Conservation (phyloP, 1,140 invertebrate species). For the Lerema accius region DNA sequence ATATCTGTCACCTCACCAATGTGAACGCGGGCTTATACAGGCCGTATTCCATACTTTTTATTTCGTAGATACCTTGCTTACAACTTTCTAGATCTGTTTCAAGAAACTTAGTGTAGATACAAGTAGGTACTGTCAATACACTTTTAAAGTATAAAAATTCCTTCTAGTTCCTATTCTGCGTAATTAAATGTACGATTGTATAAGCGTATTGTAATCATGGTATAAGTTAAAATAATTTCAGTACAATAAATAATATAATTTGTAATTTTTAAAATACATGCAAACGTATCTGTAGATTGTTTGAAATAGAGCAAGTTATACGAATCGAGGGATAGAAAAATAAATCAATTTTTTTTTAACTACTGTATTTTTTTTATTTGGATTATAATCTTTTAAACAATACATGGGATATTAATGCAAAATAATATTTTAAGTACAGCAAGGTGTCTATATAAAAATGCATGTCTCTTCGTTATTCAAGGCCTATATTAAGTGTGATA, state of each 20-base stretch:
- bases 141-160: constrained; percentile 26
- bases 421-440: constrained; percentile 29
- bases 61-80: constrained; percentile 27
- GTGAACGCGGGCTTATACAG: too few species aligned
- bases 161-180: constrained; percentile 32
- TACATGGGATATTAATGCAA: neutral
- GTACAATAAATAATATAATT: neutral
- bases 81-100: neutral
- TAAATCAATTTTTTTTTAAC: too few species aligned
- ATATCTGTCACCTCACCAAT: too few species aligned
- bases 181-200: constrained; percentile 19
- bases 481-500: constrained; percentile 56
- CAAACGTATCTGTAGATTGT: neutral
- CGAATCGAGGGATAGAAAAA: too few species aligned
- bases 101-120: constrained; percentile 14
- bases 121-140: neutral
- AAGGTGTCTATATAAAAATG: constrained; percentile 44
- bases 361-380: too few species aligned
- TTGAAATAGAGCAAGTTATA: neutral
- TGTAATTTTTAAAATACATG: neutral
- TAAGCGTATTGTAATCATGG: constrained; percentile 6
- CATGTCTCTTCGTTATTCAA: constrained; percentile 21
- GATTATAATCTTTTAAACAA: too few species aligned
- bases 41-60: neutral
- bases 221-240: neutral